Evolutionary conservation across 1,140 invertebrate species (phyloP).

Genomic region (Prorops nasuta): DNA sequence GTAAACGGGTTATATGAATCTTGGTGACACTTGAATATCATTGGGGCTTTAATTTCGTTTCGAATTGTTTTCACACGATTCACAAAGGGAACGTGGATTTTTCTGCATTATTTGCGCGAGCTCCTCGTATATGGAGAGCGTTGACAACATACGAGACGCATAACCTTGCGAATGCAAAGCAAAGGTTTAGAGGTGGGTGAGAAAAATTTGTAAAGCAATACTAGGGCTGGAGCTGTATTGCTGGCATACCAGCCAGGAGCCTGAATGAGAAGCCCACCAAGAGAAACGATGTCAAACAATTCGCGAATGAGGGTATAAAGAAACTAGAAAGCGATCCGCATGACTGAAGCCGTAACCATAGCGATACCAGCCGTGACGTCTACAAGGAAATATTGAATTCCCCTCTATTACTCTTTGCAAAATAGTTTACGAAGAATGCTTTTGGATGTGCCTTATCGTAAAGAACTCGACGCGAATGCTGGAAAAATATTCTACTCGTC

Average conservation of each 20-base stretch:
- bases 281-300: slow-evolving; percentile 20
- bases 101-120: slow-evolving; percentile 9
- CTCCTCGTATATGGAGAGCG: no score
- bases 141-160: no score
- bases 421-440: slow-evolving; percentile 19
- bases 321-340: slow-evolving; percentile 22
- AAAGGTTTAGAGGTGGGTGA: no score
- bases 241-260: slow-evolving; percentile 13
- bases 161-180: no score
- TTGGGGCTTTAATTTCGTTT: no score
- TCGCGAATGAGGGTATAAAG: slow-evolving; percentile 20
- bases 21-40: no score
- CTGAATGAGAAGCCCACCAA: slow-evolving; percentile 22
- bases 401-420: slow-evolving; percentile 15
- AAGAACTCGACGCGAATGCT: slow-evolving; percentile 1
- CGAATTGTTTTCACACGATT: no score
- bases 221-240: slow-evolving; percentile 13
- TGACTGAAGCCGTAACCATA: slow-evolving; percentile 29
- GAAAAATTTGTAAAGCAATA: slow-evolving; percentile 23
- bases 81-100: slow-evolving; percentile 7
- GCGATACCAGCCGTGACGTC: slow-evolving; percentile 16
- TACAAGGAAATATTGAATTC: slow-evolving; percentile 25
- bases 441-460: slow-evolving; percentile 8
- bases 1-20: no score
- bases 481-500: no score